A percentile compares a stretch with the other conserved stretches of the same genome.
Conservation (phyloP, 2,113 vertebrate genomes). For the Hypanus sabinus region DNA sequence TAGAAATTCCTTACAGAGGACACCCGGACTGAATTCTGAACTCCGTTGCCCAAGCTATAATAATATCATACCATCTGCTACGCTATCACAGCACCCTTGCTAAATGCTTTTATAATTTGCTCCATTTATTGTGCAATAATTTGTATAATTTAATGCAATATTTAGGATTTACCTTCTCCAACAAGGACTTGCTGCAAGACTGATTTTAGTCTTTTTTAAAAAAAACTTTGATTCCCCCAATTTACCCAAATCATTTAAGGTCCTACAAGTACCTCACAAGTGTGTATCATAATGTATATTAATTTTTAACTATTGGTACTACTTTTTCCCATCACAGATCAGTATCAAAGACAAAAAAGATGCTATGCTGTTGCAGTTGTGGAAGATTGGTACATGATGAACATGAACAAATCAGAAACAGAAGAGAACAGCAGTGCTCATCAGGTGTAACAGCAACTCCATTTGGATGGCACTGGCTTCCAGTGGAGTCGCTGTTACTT, state of each 20-base stretch:
- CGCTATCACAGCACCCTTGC: no score
- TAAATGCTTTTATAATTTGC: not conserved
- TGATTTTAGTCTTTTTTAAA: not conserved
- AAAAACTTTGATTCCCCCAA: not conserved
- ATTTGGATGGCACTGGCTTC: conserved; percentile 61
- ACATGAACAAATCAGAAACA: not conserved
- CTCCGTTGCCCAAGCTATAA: no score
- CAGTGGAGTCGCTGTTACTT: conserved; percentile 73
- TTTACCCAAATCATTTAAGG: not conserved
- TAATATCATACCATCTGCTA: no score
- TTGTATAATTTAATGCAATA: not conserved
- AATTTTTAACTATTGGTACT: not conserved
- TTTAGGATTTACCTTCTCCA: not conserved
- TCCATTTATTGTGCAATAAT: not conserved
- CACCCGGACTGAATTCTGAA: no score
- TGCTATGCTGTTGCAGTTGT: not conserved
- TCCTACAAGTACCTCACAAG: not conserved
- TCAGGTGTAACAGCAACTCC: conserved; percentile 75
- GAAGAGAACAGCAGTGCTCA: conserved; percentile 43
- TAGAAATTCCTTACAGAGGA: no score
- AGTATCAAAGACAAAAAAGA: not conserved
- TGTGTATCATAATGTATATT: not conserved
- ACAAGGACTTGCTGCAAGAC: no score
- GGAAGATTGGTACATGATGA: not conserved
- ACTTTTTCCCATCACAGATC: not conserved